Base-by-base conservation (phyloP, 2,113 vertebrate species). In the Diphyllodes magnificus region DNA sequence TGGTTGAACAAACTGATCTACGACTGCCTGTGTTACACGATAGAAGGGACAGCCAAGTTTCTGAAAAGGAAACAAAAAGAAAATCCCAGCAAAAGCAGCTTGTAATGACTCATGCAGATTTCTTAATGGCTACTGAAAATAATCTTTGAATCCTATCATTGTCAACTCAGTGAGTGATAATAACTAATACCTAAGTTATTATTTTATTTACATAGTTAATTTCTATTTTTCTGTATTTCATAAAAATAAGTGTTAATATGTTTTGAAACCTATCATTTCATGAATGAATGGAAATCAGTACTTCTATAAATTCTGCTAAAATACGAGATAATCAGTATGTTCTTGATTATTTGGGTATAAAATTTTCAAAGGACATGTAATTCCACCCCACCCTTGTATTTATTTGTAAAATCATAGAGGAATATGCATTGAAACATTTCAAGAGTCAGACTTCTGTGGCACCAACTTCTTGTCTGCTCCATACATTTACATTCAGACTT, bases 161-260 rank as follows among this genome's bases (percentile, higher is more conserved):
- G 71, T 63, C 91, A 94, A 39, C 42, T 78, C 92, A 83, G 45
- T 76, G 60, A 93, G 59, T 39, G 44, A 83, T 81, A 76, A 93
- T 70, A 94, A 73, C 79, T 65, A 93, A 90, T 64, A 95, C 30
- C 63, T 82, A 68, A 70, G 76, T 59, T 79, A 37, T 56, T 81
- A 91, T 73, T 77, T 86, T 95, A 71, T 90, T 95, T 82, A 86
- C 59, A 94, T 13, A 77, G 63, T 30, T 86, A 72, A 92, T 92
- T 70, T 47, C 73, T 49, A 59, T 27, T 84, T 97, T 92, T 70
- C 47, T 54, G 24, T 66, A 16, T 66, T 86, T 89, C 68, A 92
- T 49, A 69, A 88, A 83, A 88, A 17, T 53, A 85, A 75, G 37
- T n/a, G 42, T 77, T 92, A 50, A 18, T 57, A 54, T 54, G 70